Evolutionary conservation across 2,113 vertebrate species (phyloP).

Genomic region (Lates calcarifer): DNA sequence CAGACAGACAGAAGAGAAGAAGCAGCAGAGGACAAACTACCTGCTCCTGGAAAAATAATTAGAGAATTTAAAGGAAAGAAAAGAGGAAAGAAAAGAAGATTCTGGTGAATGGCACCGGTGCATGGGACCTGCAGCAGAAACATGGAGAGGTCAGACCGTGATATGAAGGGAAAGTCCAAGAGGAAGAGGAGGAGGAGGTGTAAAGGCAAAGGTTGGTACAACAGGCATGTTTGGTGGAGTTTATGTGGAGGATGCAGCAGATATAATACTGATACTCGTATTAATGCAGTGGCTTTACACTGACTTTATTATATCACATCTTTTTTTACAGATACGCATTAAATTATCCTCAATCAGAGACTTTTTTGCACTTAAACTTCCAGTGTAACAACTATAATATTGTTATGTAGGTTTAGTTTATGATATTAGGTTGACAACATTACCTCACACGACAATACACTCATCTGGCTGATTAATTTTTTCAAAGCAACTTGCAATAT

Average conservation of each 20-base stretch:
- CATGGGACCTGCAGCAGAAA: conserved; percentile 26
- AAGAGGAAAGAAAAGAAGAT: background rate
- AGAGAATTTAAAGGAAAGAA: background rate
- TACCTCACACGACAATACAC: background rate
- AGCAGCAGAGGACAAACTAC: conserved; percentile 7
- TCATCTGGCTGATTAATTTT: background rate
- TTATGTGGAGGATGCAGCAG: background rate
- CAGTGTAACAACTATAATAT: background rate
- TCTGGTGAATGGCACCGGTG: conserved; percentile 16
- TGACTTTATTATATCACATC: background rate
- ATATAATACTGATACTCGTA: background rate
- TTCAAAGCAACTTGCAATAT: too few species aligned
- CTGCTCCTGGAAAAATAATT: background rate
- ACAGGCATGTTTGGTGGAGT: background rate
- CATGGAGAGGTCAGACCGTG: conserved; percentile 47
- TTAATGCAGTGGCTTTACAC: background rate
- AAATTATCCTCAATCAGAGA: background rate
- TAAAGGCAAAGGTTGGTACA: conserved; percentile 64
- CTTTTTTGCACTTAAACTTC: background rate
- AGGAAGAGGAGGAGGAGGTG: conserved; percentile 73
- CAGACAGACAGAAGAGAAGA: background rate
- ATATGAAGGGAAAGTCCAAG: conserved; percentile 40
- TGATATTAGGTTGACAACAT: background rate
- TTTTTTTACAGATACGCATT: background rate
- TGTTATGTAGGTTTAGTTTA: background rate